Evolutionary conservation across 2,113 vertebrate genomes (phyloP), one percentile per base, ranked within the genome.

Genomic region (Campylomormyrus numenius): DNA sequence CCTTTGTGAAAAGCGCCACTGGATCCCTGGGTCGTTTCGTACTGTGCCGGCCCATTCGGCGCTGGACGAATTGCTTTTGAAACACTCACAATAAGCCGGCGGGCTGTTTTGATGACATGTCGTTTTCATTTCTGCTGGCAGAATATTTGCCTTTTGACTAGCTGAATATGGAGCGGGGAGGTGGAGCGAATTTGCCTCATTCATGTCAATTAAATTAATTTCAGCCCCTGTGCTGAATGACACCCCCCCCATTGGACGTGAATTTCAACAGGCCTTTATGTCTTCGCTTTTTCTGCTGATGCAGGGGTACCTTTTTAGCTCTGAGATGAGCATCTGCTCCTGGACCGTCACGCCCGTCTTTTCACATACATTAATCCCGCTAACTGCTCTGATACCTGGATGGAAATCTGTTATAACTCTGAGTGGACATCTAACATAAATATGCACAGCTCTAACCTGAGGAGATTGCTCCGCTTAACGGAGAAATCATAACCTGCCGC

Each of bases 21-120:
- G 17, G 46, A n/a, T 27, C 45, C 27, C 45, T 2, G 42, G n/a
- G 66, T n/a, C 88, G 45, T 48, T 48, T 52, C 70, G 48, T 52
- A 80, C 46, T 50, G 46, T 89, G 49, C 66, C 45, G 45, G 31
- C 13, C 19, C 27, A 45, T 50, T 80, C n/a, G 6, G 56, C 52
- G 15, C 83, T 88, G 52, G 89, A 74, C 66, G 11, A 85, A 53
- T 58, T n/a, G 52, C 62, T 49, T 17, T 89, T 49, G 31, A 88
- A 92, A 89, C 90, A 83, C 27, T 31, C 13, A 77, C 85, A 90
- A 45, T 80, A 5, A 31, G 56, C 88, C 88, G 90, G 50, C 86
- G n/a, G 50, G 24, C 58, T 31, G 17, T 88, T 89, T 77, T 91
- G 85, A 90, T 21, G 49, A 88, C 88, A 88, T 42, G 77, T 89